A percentile compares a stretch with the other conserved stretches of the same genome.
phyloP scores from a whole-genome alignment of 2,888 invertebrate species.

The Eupithecia centaureata region DNA sequence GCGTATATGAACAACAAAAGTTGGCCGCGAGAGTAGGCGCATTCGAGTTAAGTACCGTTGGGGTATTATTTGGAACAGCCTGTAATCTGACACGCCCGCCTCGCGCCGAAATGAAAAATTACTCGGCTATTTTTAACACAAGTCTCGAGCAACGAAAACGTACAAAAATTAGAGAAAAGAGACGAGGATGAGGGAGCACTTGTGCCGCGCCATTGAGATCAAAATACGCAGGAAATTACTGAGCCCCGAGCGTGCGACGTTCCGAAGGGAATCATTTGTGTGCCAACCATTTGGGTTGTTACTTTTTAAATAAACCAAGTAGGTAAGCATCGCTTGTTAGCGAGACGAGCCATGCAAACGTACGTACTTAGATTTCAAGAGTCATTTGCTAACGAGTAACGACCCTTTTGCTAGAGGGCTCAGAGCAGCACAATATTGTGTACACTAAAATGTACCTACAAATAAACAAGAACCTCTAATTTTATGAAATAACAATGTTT shows the following conservation, averaged over 20 bases:
- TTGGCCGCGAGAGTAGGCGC: conserved; percentile 66
- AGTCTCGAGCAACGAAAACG: conserved; percentile 80
- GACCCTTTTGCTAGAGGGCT: conserved; percentile 38
- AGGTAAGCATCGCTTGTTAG: conserved; percentile 72
- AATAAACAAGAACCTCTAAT: background rate
- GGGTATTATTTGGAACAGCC: conserved; percentile 79
- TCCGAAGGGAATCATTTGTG: conserved; percentile 76
- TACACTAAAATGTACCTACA: background rate
- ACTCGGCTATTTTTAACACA: conserved; percentile 82
- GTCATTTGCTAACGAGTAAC: conserved; percentile 44
- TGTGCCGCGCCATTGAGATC: conserved; percentile 83
- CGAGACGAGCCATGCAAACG: conserved; percentile 62
- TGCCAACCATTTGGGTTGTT: conserved; percentile 77
- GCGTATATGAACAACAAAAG: conserved; percentile 70
- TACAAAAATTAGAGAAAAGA: conserved; percentile 83
- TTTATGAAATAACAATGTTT: background rate
- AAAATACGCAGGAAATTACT: conserved; percentile 83
- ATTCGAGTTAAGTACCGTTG: conserved; percentile 76
- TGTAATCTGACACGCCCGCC: conserved; percentile 82
- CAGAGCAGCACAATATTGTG: conserved; percentile 25
- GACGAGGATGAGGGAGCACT: conserved; percentile 80
- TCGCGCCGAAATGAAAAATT: conserved; percentile 82
- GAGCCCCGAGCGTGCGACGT: conserved; percentile 67
- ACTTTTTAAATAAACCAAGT: conserved; percentile 79
- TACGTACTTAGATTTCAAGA: conserved; percentile 57